Base-by-base conservation (phyloP, 2,797 vertebrate genomes). In the Tenualosa thibaudeaui region DNA sequence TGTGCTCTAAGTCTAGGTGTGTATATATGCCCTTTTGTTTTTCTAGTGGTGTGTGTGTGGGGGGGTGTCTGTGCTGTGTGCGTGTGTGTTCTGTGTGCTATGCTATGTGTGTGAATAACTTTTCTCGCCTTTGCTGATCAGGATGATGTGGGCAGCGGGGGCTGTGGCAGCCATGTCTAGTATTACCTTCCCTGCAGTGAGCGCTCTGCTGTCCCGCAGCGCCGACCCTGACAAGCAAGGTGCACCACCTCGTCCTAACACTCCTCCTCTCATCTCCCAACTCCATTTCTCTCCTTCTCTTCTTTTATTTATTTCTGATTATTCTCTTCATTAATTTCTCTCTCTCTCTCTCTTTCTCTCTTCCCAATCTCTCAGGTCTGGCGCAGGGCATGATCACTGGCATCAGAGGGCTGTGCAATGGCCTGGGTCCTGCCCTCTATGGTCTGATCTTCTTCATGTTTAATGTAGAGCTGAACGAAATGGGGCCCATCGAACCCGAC, bases 401-500 rank as follows among this genome's bases (percentile, higher is more conserved):
- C 86, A 96, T 99, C 91, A 93, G 98, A 90, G 98, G 98, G 13
- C 93, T 99, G 24, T 99, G 98, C 91, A 99, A 97, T 81, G 98
- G 98, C 53, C 93, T 99, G 83, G 98, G 98, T 40, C 98, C 98
- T 17, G 97, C 98, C 3, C 92, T 99, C 0, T 99, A 98, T 46
- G 98, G 98, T 43, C 97, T 99, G 86, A 94, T 98, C 92, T 99
- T 99, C 93, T 99, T 96, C 91, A 94, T 99, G 86, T 99, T 99
- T 89, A 95, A 98, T 0, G 97, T 99, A 19, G 97, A 98, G 84
- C 95, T 99, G 83, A 96, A 90, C 58, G 96, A 95, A 83, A 91
- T 97, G 85, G 93, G 95, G 82, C 92, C 96, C 10, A 96, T 96
- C 84, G 89, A 95, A 85, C 93, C 96, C 43, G 94, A 95, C 26